Conservation (phyloP, 2,888 invertebrate species). For the Scaeva pyrastri region DNA sequence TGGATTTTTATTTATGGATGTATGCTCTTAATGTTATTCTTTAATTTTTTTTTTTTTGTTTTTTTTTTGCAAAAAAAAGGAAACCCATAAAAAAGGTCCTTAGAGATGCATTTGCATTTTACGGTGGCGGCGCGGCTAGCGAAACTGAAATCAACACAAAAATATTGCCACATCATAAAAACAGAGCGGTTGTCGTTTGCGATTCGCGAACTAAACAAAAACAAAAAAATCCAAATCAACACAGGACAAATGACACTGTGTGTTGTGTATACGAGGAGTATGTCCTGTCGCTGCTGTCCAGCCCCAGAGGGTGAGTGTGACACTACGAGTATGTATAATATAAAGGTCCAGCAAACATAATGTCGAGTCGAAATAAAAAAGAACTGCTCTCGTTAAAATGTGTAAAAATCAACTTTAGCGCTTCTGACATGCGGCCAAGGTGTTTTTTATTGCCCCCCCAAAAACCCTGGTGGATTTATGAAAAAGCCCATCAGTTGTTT, state of each 20-base stretch:
- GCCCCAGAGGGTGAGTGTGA: too few relatives aligned
- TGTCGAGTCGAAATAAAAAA: constrained; percentile 14
- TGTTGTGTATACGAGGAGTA: too few relatives aligned
- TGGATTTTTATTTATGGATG: constrained; percentile 73
- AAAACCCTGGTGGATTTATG: constrained; percentile 72
- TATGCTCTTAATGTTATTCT: constrained; percentile 45
- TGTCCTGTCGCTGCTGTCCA: constrained; percentile 13
- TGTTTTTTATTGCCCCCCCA: constrained; percentile 71
- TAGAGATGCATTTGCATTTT: constrained; percentile 75
- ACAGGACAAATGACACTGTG: constrained; percentile 36
- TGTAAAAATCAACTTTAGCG: constrained; percentile 60
- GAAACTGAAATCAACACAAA: constrained; percentile 52
- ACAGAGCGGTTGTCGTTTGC: constrained; percentile 38
- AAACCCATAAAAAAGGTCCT: constrained; percentile 73
- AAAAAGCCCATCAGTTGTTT: constrained; percentile 35
- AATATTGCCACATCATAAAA: constrained; percentile 75
- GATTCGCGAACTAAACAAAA: neutral
- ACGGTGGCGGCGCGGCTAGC: constrained; percentile 37
- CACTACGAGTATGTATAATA: neutral
- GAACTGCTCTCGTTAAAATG: constrained; percentile 46
- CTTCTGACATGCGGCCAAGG: constrained; percentile 56
- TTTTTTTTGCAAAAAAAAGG: constrained; percentile 54
- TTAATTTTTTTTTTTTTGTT: constrained; percentile 56
- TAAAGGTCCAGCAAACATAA: constrained; percentile 17
- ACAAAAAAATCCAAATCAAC: constrained; percentile 37